Evolutionary conservation across 2,113 vertebrate species (phyloP), one percentile per base, ranked within the genome.

Genomic region (Microtus oregoni): DNA sequence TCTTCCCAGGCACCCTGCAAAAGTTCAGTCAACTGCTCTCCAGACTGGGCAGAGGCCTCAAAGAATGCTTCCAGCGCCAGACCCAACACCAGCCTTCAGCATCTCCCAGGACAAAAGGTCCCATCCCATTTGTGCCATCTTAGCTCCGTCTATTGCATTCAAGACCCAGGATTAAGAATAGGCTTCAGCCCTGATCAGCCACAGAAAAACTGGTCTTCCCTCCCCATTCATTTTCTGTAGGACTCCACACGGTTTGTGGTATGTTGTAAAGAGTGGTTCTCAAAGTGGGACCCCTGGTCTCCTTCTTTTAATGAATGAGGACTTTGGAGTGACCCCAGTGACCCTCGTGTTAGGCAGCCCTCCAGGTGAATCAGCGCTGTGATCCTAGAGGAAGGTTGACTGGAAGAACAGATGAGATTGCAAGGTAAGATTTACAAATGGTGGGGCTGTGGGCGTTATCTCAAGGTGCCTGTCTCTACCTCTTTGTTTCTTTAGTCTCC

Each of bases 111-210:
- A 7, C 17, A 50, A 41, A 79, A 35, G 12, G 41, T 11, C 20
- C 47, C 52, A 13, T 0, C 0, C 38, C 2, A n/a, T 52, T 10
- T 9, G 14, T 15, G 15, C 28, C 6, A 7, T 15, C 14, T 82
- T 19, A 0, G 13, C 28, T 35, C 13, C 65, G 76, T n/a, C n/a
- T 55, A 61, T 47, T 50, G 32, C 11, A 52, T 24, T 7, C 24
- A n/a, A 44, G 17, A 68, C 8, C 20, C 11, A 58, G 6, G 35
- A 3, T 12, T 44, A 55, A 2, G 55, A 35, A 38, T 2, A 63
- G 68, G 76, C 50, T 85, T 35, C 12, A 7, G 28, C 24, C 22
- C 52, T 41, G 50, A 28, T 47, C 73, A 65, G 61, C 4, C 13
- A 44, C 26, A 4, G 24, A 63, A 14, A 83, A 58, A 85, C 6